phyloP scores from a whole-genome alignment of 2,888 invertebrate species.

The Euplexia lucipara region DNA sequence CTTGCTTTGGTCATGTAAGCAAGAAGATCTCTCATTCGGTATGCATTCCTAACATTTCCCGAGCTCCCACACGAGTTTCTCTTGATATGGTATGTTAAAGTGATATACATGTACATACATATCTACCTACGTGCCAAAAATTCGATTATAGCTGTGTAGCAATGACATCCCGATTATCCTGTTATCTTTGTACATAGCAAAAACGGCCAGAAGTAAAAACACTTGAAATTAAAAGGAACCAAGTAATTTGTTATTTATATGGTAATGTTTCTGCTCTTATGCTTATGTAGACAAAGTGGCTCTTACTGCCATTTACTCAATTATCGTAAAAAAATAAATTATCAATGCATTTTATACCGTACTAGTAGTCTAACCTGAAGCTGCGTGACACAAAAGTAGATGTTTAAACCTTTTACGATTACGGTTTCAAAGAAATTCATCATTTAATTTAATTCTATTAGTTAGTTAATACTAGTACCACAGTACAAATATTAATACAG shows the following conservation, averaged over 20 bases:
- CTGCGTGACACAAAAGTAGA: too few relatives aligned
- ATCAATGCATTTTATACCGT: too few relatives aligned
- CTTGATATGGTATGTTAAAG: too few relatives aligned
- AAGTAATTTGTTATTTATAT: too few relatives aligned
- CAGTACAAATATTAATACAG: too few relatives aligned
- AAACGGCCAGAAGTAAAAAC: neutral
- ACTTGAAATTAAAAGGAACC: neutral
- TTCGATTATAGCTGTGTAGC: conserved; percentile 14
- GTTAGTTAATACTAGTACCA: too few relatives aligned
- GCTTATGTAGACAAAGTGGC: neutral
- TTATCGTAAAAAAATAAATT: too few relatives aligned
- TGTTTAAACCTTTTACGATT: too few relatives aligned
- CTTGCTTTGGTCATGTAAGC: conserved; percentile 17
- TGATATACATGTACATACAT: conserved; percentile 29
- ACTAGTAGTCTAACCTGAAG: too few relatives aligned
- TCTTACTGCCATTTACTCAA: too few relatives aligned
- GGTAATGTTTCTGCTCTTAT: neutral
- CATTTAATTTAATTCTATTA: too few relatives aligned
- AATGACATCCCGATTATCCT: conserved; percentile 1
- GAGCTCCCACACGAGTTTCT: conserved; percentile 19
- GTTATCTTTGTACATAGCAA: conserved; percentile 5
- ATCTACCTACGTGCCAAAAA: neutral
- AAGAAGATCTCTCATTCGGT: conserved; percentile 22
- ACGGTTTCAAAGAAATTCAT: too few relatives aligned
- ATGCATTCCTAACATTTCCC: conserved; percentile 16